A percentile compares a stretch with the other conserved stretches of the same genome.
Evolutionary conservation across 2,888 invertebrate genomes (phyloP).

Genomic region (Hypercompe scribonia): DNA sequence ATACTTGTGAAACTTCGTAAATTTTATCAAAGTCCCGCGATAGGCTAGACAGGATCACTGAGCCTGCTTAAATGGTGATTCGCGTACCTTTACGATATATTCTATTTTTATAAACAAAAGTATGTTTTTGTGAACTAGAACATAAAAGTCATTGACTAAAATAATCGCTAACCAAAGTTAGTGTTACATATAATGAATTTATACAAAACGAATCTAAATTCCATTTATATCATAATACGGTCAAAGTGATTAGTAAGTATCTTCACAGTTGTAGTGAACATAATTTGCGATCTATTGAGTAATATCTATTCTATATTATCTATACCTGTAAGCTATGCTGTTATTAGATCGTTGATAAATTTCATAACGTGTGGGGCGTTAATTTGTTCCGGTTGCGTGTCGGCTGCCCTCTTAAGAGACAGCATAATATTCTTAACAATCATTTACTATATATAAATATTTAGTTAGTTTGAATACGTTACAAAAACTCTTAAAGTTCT

Average conservation of each 20-base stretch:
- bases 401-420: conserved; percentile 25
- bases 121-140: too few relatives aligned
- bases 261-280: neutral
- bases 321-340: conserved; percentile 38
- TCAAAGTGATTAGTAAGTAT: neutral
- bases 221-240: neutral
- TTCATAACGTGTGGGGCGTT: conserved; percentile 42
- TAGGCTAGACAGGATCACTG: too few relatives aligned
- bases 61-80: too few relatives aligned
- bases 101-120: too few relatives aligned
- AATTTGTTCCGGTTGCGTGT: conserved; percentile 47
- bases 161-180: too few relatives aligned
- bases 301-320: conserved; percentile 31
- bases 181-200: too few relatives aligned
- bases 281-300: conserved; percentile 20
- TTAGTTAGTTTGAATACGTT: too few relatives aligned
- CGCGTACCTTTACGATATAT: too few relatives aligned
- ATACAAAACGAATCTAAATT: neutral
- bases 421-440: conserved; percentile 13
- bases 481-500: too few relatives aligned
- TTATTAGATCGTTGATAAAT: conserved; percentile 48
- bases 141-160: too few relatives aligned
- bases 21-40: too few relatives aligned
- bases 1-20: too few relatives aligned
- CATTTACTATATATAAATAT: conserved; percentile 26